These are phyloP conservation scores for Peribatodes rhomboidaria DNA, from an alignment of 2,888 invertebrate genomes.

Conservation along the genomic window DNA sequence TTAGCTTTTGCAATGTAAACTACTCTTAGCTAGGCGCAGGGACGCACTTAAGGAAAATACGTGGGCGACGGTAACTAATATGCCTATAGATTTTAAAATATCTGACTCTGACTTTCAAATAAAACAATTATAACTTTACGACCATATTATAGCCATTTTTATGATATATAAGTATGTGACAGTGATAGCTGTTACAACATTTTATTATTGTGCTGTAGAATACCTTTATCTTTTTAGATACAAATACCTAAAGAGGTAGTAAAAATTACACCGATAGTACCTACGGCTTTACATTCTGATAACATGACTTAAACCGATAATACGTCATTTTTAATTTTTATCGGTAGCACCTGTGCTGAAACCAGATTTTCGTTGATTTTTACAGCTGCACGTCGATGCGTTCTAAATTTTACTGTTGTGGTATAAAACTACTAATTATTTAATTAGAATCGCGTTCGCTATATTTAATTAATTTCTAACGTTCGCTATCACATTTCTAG, in stretches of 20 bases:
- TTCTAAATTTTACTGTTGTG: neutral
- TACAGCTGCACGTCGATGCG: neutral
- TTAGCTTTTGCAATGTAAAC: neutral
- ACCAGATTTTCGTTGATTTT: constrained; percentile 10
- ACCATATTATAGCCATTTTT: neutral
- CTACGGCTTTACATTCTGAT: neutral
- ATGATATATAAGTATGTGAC: neutral
- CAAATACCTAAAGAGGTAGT: constrained; percentile 4
- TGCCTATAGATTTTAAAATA: neutral
- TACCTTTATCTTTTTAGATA: constrained; percentile 4
- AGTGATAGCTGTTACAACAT: neutral
- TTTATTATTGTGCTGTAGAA: constrained; percentile 1
- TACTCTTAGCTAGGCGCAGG: neutral
- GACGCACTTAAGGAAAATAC: constrained; percentile 11
- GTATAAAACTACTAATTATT: constrained; percentile 23
- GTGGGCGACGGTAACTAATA: constrained; percentile 7
- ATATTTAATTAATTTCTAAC: constrained; percentile 25
- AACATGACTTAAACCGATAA: constrained; percentile 9
- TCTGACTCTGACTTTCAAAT: too few relatives aligned
- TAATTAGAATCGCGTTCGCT: constrained; percentile 17
- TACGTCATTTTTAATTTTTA: neutral
- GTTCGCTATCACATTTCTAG: constrained; percentile 27
- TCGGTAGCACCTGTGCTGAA: constrained; percentile 1
- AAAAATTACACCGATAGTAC: constrained; percentile 13
- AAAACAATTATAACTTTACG: neutral